Percentiles rank a stretch among this genome's conserved stretches.
phyloP scores from a whole-genome alignment of 2,797 vertebrate species.

The Epinephelus awoara region DNA sequence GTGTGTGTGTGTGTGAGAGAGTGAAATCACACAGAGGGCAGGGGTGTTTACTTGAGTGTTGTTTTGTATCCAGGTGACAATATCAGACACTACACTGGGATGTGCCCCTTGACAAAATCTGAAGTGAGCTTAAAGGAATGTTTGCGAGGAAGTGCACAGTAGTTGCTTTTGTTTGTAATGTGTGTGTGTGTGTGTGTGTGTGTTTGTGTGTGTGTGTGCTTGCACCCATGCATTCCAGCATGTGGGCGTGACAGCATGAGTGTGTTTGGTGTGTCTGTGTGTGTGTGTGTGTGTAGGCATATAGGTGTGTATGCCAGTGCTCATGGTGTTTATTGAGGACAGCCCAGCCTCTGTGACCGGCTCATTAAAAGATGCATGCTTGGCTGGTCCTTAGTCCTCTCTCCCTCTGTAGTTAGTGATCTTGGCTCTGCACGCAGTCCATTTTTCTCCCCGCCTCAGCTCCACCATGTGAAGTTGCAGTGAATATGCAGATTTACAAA shows the following conservation, averaged over 20 bases:
- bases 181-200: conserved; percentile 33
- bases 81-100: conserved; percentile 50
- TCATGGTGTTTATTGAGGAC: conserved; percentile 70
- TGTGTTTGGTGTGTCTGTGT: conserved; percentile 41
- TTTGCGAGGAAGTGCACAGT: conserved; percentile 51
- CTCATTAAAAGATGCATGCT: conserved; percentile 84
- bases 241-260: conserved; percentile 52
- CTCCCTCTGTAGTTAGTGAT: conserved; percentile 60
- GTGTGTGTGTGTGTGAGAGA: background rate
- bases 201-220: conserved; percentile 20
- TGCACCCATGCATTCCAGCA: conserved; percentile 44
- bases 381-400: conserved; percentile 70
- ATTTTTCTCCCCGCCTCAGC: conserved; percentile 24
- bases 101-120: conserved; percentile 43
- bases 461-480: conserved; percentile 37
- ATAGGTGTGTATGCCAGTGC: conserved; percentile 45
- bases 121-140: conserved; percentile 64
- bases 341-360: conserved; percentile 74
- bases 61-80: conserved; percentile 71
- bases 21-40: conserved; percentile 1
- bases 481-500: conserved; percentile 31
- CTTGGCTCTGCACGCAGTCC: conserved; percentile 55
- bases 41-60: conserved; percentile 43
- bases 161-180: conserved; percentile 41
- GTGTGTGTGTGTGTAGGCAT: conserved; percentile 36